Evolutionary conservation across 2,888 invertebrate species (phyloP), one percentile per base, ranked within the genome.

Genomic region (Diplolepis rosae): DNA sequence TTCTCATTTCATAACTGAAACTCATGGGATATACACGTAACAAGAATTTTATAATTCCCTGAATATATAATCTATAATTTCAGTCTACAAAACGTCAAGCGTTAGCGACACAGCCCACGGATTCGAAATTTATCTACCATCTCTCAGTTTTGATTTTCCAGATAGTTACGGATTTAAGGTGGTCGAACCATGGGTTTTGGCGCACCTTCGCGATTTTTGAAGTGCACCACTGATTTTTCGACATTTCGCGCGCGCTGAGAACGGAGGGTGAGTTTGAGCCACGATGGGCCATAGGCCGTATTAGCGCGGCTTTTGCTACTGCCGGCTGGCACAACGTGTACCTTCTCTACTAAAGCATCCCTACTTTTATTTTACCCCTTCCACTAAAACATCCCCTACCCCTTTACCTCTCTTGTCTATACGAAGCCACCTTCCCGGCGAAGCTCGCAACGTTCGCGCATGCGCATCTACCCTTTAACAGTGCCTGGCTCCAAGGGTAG

Each of bases 311-410:
- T 82, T 80, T 84, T 82, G 82, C 86, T 87, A 86, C 86, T 87
- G 85, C 85, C 87, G 87, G 86, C 85, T 84, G 84, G 77, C 83
- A 84, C 85, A 87, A 87, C 87, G 87, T 88, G 85, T 83, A 84
- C 83, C 87, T 81, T 80, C 80, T 82, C 85, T 85, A 87, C 87
- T 87, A 83, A 85, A 80, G 77, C 66, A 69, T 68, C 75, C 66
- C 70, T 70, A 73, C 80, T 73, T 68, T 73, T 69, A 50, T 71
- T 68, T 35, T 13, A n/a, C 51, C 71, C 65, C 74, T 56, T 52
- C 77, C 52, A 24, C 50, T 11, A 13, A 27, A 18, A n/a, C 24
- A 3, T 73, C 56, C 54, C 51, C 54, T 51, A n/a, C 52, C 45
- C 48, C 50, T 39, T 28, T 50, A 69, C 70, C 28, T 15, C 69